phyloP scores from a whole-genome alignment of 2,888 invertebrate genomes.

The Cylindroiulus punctatus region DNA sequence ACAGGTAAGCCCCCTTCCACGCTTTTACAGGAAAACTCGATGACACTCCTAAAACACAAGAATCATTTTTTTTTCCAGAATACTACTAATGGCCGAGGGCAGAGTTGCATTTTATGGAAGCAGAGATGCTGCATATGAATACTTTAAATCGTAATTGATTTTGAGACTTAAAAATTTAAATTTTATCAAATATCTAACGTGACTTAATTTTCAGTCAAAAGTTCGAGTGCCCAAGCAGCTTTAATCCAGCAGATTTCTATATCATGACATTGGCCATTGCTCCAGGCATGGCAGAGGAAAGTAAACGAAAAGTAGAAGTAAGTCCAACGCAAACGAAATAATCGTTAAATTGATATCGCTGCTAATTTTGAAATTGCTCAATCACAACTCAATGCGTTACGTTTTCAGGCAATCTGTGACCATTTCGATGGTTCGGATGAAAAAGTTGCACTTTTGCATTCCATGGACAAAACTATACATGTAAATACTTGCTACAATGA shows the following conservation, averaged over 20 bases:
- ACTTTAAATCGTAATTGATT: constrained; percentile 78
- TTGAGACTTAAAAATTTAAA: constrained; percentile 48
- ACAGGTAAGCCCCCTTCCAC: constrained; percentile 69
- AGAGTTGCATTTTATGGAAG: constrained; percentile 84
- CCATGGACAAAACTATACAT: constrained; percentile 41
- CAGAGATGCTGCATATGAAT: constrained; percentile 78
- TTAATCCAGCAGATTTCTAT: constrained; percentile 70
- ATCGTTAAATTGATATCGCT: not conserved
- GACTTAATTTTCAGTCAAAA: constrained; percentile 60
- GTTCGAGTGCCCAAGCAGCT: constrained; percentile 66
- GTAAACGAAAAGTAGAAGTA: constrained; percentile 63
- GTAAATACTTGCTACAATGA: not conserved
- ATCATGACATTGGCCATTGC: constrained; percentile 68
- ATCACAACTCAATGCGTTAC: no score
- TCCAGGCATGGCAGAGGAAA: constrained; percentile 66
- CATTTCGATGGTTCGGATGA: constrained; percentile 62
- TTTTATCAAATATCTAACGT: not conserved
- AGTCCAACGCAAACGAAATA: constrained; percentile 3
- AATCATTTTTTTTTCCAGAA: constrained; percentile 66
- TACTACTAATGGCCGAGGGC: constrained; percentile 90
- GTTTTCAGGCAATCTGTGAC: constrained; percentile 63
- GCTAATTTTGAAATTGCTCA: no score
- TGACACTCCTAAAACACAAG: not conserved
- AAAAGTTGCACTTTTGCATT: constrained; percentile 55
- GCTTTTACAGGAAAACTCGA: not conserved